Percentiles rank a stretch among this genome's conserved stretches.
Conservation (phyloP, 2,797 vertebrate genomes). For the Sciurus vulgaris region DNA sequence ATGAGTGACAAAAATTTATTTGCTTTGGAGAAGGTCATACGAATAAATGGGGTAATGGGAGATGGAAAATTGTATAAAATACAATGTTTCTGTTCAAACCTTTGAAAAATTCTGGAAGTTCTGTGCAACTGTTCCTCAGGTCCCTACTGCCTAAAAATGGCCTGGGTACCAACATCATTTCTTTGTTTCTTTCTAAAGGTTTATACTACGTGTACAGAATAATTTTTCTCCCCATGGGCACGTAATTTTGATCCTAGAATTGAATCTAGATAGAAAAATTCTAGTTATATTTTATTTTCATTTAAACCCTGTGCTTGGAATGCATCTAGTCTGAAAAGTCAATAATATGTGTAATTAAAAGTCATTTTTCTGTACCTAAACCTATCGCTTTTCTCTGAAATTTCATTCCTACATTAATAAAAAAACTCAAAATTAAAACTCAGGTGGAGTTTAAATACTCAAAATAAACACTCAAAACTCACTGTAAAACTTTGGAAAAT, state of each 20-base stretch:
- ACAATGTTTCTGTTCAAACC: neutral
- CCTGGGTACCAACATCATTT: neutral
- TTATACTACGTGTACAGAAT: neutral
- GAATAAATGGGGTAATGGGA: neutral
- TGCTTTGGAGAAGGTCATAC: neutral
- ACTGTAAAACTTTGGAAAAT: conserved; percentile 27
- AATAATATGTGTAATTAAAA: neutral
- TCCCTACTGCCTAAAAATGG: neutral
- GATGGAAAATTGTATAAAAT: neutral
- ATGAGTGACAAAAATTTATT: neutral
- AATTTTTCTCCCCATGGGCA: neutral
- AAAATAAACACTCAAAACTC: neutral
- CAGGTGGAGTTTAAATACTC: neutral
- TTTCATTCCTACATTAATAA: neutral
- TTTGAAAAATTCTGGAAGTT: neutral
- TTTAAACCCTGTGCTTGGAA: neutral
- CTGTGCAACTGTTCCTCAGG: neutral
- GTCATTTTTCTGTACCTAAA: neutral
- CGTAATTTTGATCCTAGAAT: conserved; percentile 34
- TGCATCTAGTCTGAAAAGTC: conserved; percentile 7
- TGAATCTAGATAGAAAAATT: conserved; percentile 20
- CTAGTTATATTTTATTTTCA: conserved; percentile 8
- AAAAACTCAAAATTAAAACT: conserved; percentile 10
- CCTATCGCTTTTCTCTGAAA: neutral
- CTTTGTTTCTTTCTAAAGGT: neutral